These are phyloP conservation scores for Steinernema hermaphroditum DNA, from an alignment of 2,888 invertebrate species.

Conservation along the genomic window DNA sequence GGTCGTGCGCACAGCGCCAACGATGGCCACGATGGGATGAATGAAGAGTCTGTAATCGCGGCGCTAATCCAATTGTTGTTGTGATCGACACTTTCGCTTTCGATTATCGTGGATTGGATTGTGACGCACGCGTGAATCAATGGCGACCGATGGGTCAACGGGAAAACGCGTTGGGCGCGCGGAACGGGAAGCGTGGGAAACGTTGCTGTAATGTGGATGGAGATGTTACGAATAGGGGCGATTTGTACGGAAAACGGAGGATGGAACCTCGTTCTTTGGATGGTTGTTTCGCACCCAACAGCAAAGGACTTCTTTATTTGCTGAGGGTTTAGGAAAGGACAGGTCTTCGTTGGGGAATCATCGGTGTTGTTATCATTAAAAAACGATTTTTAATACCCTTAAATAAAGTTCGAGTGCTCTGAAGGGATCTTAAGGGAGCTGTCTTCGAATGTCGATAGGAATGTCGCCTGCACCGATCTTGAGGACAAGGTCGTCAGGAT, in stretches of 20 bases:
- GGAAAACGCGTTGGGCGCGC: not conserved
- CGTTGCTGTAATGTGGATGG: not conserved
- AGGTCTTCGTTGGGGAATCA: too few relatives aligned
- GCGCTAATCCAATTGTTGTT: constrained; percentile 14
- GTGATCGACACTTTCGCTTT: constrained; percentile 18
- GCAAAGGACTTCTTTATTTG: too few relatives aligned
- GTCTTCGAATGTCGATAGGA: too few relatives aligned
- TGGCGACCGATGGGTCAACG: not conserved
- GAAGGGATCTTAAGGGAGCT: too few relatives aligned
- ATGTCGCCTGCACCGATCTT: constrained; percentile 34
- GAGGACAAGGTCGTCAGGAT: constrained; percentile 35
- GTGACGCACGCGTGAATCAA: constrained; percentile 2
- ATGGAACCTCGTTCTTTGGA: too few relatives aligned
- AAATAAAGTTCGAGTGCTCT: too few relatives aligned
- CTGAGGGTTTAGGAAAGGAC: too few relatives aligned
- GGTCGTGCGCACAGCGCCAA: not conserved
- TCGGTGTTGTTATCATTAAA: too few relatives aligned
- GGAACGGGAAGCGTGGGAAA: not conserved
- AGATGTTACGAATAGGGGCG: not conserved
- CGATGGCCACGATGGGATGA: not conserved
- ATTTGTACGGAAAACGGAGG: too few relatives aligned
- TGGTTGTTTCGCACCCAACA: too few relatives aligned
- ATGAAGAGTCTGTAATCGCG: not conserved
- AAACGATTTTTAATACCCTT: too few relatives aligned
- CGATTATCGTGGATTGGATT: not conserved